Base-by-base conservation (phyloP, 2,113 vertebrate species). In the Hypocryptadius cinnamomeus region DNA sequence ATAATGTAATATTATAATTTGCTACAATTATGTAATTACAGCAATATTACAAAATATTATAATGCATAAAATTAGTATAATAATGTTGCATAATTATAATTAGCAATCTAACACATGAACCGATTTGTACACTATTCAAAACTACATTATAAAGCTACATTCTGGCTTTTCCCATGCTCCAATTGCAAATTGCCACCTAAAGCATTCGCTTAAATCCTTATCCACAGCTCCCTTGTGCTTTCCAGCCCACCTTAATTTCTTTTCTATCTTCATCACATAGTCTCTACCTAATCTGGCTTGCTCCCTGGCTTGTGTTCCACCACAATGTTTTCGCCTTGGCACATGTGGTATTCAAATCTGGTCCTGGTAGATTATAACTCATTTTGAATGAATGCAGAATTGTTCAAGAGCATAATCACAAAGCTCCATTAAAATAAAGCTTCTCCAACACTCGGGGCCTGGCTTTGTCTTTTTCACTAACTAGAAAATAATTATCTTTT, bases 11-110 rank as follows among this genome's bases (percentile, higher is more conserved):
- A 66, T 59, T 37, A 84, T 85, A 77, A 93, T 90, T 69, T 79
- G 13, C 47, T 87, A 35, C 47, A 94, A 85, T 91, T 87, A 91
- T 63, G 56, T 82, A 92, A 94, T 94, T 92, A 85, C 59, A 91
- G 45, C 31, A 89, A 91, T 61, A 82, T 82, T 94, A 79, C n/a
- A 68, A 92, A 92, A 79, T 65, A 90, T 79, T 92, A 69, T 74
- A 87, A 83, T 35, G 68, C 44, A 83, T 77, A 61, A 85, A 88
- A 89, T 72, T 57, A 33, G 66, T 79, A 77, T 88, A 17, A 84
- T 90, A 91, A 77, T 65, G n/a, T 30, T 69, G 28, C 66, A 65
- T 85, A 89, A 92, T 92, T 92, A 76, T 61, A 35, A 95, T 45
- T 53, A 61, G 45, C 47, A 82, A 21, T 60, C 80, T 66, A 92